Base-by-base conservation (phyloP, 1,140 invertebrate genomes). In the Eufriesea mexicana region DNA sequence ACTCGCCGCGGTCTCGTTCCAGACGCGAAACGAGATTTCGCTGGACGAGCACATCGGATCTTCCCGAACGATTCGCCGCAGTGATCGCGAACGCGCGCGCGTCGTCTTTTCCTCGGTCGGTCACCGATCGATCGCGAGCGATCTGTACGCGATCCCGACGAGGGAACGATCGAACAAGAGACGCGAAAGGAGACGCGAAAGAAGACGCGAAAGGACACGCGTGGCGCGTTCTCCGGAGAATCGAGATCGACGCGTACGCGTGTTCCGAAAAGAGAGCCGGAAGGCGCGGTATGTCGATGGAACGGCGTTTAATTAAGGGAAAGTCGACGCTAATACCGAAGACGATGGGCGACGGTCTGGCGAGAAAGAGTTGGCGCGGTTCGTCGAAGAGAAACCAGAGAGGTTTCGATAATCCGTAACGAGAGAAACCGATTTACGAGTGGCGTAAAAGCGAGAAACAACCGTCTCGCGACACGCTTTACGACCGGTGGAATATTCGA, bases 321-420 rank as follows among this genome's bases (percentile, higher is more conserved):
- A 75, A 59, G 86, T 88, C 79, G 83, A 88, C 80, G 86, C 86
- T 85, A 74, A 88, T 87, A 68, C 68, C 78, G 62, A 18, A 47
- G 73, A 12, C 51, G 35, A n/a, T n/a, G n/a, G n/a, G n/a, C n/a
- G 62, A 35, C 28, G 16, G 16, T 5, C 28, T 7, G 9, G 8
- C 20, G 51, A 61, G 55, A 42, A 55, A 79, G 57, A 62, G 9
- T 28, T 49, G 35, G 1, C 35, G 35, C 47, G 18, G n/a, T 28
- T 18, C n/a, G 28, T 61, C 42, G 51, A 35, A 42, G 42, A 23
- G 18, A 45, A 35, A 55, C 18, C 16, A 10, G 28, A 25, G 74
- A 71, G 64, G 73, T 59, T 66, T 66, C 67, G 66, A 85, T 89
- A 83, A 87, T 84, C 81, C 84, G 20, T 47, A 74, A 59, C 23